Percentiles rank a stretch among this genome's conserved stretches.
Conservation (phyloP, 64 coral and sea anemone species). For the Actinia equina region DNA sequence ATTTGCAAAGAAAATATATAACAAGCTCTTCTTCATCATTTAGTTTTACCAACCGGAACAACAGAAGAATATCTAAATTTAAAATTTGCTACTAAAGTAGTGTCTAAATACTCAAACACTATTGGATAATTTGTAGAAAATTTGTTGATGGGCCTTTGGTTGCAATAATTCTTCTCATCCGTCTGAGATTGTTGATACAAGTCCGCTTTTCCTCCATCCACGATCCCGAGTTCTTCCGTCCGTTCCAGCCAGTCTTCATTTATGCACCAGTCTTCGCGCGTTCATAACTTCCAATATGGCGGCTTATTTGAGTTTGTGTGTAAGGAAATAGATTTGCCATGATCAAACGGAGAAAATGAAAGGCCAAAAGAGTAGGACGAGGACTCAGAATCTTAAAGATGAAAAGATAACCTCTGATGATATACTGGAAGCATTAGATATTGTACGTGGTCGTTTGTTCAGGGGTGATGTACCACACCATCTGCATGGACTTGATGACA, state of each 20-base stretch:
- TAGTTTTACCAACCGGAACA: too few species aligned
- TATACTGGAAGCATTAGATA: conserved; percentile 39
- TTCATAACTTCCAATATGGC: not conserved
- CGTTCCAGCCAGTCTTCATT: not conserved
- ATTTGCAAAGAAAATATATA: too few species aligned
- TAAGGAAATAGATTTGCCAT: not conserved
- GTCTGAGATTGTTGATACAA: too few species aligned
- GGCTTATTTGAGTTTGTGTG: not conserved
- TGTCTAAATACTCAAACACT: too few species aligned
- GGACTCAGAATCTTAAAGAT: not conserved
- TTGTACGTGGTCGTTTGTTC: conserved; percentile 73
- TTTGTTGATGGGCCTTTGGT: too few species aligned
- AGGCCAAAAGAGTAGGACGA: not conserved
- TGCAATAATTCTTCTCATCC: too few species aligned
- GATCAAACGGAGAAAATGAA: not conserved
- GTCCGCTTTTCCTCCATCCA: not conserved
- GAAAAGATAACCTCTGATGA: not conserved
- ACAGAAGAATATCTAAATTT: too few species aligned
- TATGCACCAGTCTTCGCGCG: not conserved
- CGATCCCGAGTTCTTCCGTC: not conserved
- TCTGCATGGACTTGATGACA: conserved; percentile 58
- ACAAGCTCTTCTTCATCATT: too few species aligned
- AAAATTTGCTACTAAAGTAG: too few species aligned
- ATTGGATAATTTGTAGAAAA: too few species aligned
- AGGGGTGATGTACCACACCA: conserved; percentile 39